These are phyloP conservation scores for Tenthredo livida DNA, from an alignment of 2,888 invertebrate species.

Conservation along the genomic window DNA sequence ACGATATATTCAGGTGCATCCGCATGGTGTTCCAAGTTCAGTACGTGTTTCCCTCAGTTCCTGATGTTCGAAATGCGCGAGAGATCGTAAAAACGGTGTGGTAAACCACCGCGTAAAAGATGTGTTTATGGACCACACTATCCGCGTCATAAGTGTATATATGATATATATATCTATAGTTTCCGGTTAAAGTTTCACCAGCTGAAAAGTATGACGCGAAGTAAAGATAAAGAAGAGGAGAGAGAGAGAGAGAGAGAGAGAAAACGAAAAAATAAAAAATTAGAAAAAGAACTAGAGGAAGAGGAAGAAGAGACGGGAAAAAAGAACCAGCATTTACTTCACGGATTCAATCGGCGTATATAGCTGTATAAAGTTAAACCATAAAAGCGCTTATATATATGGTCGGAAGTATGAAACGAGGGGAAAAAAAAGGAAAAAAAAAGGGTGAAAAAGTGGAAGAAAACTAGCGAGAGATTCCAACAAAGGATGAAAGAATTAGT, in stretches of 20 bases:
- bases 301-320: not conserved
- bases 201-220: not conserved
- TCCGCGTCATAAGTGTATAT: not conserved
- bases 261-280: not conserved
- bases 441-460: not conserved
- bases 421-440: not conserved
- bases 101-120: constrained; percentile 34
- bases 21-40: not conserved
- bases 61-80: not conserved
- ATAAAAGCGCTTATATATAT: not conserved
- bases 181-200: constrained; percentile 12
- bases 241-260: not conserved
- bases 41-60: not conserved
- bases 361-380: not conserved
- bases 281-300: not conserved
- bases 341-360: not conserved
- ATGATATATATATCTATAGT: not conserved
- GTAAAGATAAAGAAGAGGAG: not conserved
- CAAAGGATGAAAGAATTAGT: not conserved
- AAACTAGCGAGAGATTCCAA: not conserved
- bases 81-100: constrained; percentile 30
- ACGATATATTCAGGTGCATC: constrained; percentile 19
- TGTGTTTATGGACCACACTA: constrained; percentile 25
- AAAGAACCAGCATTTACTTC: not conserved
- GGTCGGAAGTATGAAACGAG: not conserved